Evolutionary conservation across 2,888 invertebrate genomes (phyloP), one percentile per base, ranked within the genome.

Genomic region (Trichogramma dendrolimi): DNA sequence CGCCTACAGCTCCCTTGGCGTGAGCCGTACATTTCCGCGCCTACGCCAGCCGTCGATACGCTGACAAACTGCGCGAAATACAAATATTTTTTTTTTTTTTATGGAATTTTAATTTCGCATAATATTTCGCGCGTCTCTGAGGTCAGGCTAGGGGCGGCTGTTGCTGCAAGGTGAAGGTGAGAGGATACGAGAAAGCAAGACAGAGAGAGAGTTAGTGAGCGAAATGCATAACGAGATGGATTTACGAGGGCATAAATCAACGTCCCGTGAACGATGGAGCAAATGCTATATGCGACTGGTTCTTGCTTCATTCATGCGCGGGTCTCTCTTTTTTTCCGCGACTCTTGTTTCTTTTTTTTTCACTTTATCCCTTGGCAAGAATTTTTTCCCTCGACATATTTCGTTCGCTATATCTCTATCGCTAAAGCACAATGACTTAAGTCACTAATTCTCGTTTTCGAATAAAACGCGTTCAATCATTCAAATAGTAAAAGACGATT

Each of bases 81-180:
- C 64, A 68, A 68, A 68, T 68, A 68, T 68, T 69, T 27, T 27
- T 3, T 3, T 27, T 27, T 27, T 27, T 27, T 68, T 69, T 69
- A 69, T 67, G 70, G 66, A 67, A 68, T 69, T 70, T 71, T 71
- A 69, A 71, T 70, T 71, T 71, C 68, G 66, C 66, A 70, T 71
- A 70, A 71, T 71, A 68, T 67, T 66, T 62, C 57, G 59, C 61
- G 52, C 56, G 51, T 14, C 48, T 14, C 48, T 48, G 11, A 48
- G 48, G 14, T 27, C 27, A 6, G 48, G 48, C 48, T n/a, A 48
- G n/a, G 11, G 11, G 11, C 8, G 11, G 11, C 11, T 48, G 6
- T 27, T 5, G 11, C 11, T 4, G n/a, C 14, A 48, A 46, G 40
- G n/a, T 42, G 44, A 11, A 14, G 7, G 43, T 43, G 27, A 27